A percentile compares a stretch with the other conserved stretches of the same genome.
These are phyloP conservation scores for Spheniscus humboldti DNA, from an alignment of 2,797 vertebrate genomes.

Conservation along the genomic window DNA sequence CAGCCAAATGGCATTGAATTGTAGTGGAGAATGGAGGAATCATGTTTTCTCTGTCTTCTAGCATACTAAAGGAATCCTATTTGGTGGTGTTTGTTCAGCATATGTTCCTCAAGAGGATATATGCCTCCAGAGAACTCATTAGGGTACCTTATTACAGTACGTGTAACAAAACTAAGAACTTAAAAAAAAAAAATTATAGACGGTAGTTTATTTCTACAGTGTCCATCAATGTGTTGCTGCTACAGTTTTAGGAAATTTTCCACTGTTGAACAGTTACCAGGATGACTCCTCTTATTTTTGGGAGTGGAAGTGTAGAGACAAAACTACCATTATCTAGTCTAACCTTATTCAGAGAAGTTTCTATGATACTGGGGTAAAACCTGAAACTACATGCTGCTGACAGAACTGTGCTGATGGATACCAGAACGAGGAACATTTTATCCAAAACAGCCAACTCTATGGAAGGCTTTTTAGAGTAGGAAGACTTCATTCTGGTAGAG, in stretches of 20 bases:
- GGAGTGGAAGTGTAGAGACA: not conserved
- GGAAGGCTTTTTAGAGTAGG: not conserved
- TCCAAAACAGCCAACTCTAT: not conserved
- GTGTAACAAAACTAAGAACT: not conserved
- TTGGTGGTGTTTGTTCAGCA: not conserved
- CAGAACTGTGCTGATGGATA: not conserved
- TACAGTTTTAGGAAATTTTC: not conserved
- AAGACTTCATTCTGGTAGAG: not conserved
- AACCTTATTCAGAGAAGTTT: not conserved
- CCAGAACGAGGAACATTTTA: not conserved
- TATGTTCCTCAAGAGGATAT: not conserved
- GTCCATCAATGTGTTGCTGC: not conserved
- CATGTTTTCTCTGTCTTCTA: not conserved
- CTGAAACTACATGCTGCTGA: not conserved
- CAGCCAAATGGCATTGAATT: not conserved
- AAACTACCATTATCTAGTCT: not conserved
- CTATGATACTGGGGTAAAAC: not conserved
- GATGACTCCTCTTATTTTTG: not conserved
- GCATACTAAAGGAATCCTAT: not conserved
- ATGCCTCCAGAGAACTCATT: not conserved
- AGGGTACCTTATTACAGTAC: not conserved
- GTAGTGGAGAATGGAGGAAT: not conserved
- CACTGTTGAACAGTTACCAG: not conserved
- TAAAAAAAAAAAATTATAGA: not conserved
- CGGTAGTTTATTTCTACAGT: not conserved